Conservation (phyloP, 2,888 invertebrate species). For the Vannuccia rotundouncinata region DNA sequence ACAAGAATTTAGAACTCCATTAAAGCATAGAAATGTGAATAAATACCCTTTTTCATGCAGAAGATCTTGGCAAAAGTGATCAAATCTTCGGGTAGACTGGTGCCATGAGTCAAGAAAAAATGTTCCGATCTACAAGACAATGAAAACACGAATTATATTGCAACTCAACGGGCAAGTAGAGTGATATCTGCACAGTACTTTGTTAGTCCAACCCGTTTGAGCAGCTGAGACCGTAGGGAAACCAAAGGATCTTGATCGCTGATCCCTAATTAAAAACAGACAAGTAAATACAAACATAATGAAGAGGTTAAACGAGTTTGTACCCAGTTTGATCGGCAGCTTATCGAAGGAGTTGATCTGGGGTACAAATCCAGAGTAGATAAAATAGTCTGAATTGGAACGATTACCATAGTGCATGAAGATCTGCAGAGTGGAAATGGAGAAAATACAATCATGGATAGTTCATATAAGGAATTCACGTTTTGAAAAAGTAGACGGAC, state of each 20-base stretch:
- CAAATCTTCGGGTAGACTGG: neutral
- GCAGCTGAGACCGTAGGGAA: neutral
- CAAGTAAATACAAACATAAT: neutral
- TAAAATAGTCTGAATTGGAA: constrained; percentile 7
- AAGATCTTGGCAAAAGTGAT: neutral
- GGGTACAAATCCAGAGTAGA: constrained; percentile 31
- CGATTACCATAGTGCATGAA: constrained; percentile 16
- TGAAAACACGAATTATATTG: no score
- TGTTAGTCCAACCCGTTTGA: neutral
- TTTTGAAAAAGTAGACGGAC: neutral
- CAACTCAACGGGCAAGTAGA: no score
- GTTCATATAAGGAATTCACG: neutral
- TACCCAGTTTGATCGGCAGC: constrained; percentile 11
- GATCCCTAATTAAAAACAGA: neutral
- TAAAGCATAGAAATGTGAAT: no score
- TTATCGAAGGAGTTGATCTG: neutral
- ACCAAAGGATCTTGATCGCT: neutral
- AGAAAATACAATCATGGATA: neutral
- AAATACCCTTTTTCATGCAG: neutral
- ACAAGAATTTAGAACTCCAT: no score
- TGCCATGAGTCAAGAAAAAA: neutral
- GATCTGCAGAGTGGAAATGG: neutral
- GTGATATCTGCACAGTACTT: no score
- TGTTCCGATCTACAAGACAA: neutral
- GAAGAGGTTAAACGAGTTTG: neutral